A percentile compares a stretch with the other conserved stretches of the same genome.
Conservation (phyloP, 2,888 invertebrate genomes). For the Camponotus fellah region DNA sequence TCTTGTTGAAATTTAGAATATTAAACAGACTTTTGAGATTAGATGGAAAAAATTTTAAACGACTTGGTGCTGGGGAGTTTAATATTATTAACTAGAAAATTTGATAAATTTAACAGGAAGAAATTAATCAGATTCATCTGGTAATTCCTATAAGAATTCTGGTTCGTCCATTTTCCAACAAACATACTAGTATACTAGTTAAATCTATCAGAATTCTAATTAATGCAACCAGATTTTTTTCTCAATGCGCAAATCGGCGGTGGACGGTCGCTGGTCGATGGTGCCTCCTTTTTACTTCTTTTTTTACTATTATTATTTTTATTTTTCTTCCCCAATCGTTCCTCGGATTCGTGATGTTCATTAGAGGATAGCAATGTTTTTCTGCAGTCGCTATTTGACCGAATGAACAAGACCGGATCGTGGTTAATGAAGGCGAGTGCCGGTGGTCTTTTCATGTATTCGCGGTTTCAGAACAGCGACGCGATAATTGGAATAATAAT, state of each 20-base stretch:
- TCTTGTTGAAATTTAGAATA: no score
- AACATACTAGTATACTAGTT: no score
- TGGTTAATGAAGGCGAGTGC: neutral
- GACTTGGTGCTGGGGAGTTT: no score
- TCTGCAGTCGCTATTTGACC: neutral
- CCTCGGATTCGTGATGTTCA: constrained; percentile 10
- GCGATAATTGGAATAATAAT: constrained; percentile 16
- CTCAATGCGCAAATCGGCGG: constrained; percentile 35
- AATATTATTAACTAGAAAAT: no score
- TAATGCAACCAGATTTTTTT: no score
- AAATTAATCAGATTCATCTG: no score
- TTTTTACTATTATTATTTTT: constrained; percentile 44
- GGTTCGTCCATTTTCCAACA: no score
- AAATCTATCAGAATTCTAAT: no score
- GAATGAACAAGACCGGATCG: neutral
- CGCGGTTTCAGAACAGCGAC: neutral
- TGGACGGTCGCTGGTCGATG: constrained; percentile 32
- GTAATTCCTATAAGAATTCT: no score
- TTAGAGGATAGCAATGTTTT: constrained; percentile 18
- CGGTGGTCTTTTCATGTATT: neutral
- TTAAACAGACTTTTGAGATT: no score
- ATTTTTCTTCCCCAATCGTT: constrained; percentile 1
- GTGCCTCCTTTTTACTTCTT: constrained; percentile 34
- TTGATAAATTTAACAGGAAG: no score
- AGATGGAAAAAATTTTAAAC: no score